phyloP scores from a whole-genome alignment of 2,113 vertebrate species.

The Tiliqua scincoides region DNA sequence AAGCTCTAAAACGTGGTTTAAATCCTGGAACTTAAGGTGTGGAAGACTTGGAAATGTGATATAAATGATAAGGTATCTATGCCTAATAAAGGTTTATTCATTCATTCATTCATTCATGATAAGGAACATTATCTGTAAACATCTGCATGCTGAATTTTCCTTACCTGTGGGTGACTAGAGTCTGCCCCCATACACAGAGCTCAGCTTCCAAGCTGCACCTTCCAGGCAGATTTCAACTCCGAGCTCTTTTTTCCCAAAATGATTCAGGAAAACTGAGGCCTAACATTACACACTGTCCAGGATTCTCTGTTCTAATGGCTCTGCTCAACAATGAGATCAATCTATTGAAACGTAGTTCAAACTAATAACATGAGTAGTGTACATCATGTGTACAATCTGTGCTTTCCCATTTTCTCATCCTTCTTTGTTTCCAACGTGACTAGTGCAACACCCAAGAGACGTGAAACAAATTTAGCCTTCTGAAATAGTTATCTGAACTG shows the following conservation, averaged over 20 bases:
- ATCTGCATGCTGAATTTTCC: neutral
- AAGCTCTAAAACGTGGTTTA: neutral
- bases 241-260: neutral
- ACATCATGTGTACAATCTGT: neutral
- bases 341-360: neutral
- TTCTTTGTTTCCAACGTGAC: neutral
- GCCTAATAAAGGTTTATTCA: too few species aligned
- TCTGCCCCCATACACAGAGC: neutral
- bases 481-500: neutral
- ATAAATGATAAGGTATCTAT: too few species aligned
- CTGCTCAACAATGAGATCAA: neutral
- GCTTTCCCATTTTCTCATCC: neutral
- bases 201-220: neutral
- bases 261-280: neutral
- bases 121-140: neutral
- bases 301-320: neutral
- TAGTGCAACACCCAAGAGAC: neutral
- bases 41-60: neutral
- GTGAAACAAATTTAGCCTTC: neutral
- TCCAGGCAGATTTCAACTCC: neutral
- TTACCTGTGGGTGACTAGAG: neutral
- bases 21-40: neutral
- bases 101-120: too few species aligned
- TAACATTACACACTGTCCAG: neutral
- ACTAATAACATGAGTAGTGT: conserved; percentile 5